Evolutionary conservation across 2,888 invertebrate genomes (phyloP), one percentile per base, ranked within the genome.

Genomic region (Sinotaia quadrata): DNA sequence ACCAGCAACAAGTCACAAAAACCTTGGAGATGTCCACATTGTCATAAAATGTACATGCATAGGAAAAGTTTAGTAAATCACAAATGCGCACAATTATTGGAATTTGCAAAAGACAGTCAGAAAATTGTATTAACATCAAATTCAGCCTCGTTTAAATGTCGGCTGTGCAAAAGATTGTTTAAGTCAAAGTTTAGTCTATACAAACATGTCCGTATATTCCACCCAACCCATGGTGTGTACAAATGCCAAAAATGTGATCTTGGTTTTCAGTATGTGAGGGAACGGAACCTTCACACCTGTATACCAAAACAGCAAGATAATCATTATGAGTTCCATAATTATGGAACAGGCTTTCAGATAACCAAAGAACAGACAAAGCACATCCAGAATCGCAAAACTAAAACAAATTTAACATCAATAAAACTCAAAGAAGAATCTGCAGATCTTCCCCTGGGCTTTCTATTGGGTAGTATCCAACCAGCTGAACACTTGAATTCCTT

Each of bases 221-320:
- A 54, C 27, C 54, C 54, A 54, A 18, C 24, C 31, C 5, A 29
- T 31, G 18, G 27, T 54, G 4, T 24, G 4, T 54, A 29, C 54
- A 54, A 5, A 2, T 54, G 54, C 54, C 2, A 5, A 3, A 54
- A n/a, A 29, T 54, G 54, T 54, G 54, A 31, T 8, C 10, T 18
- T 8, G 54, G 54, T 18, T 54, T 54, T 29, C 8, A 24, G 54
- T 54, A 54, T 54, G 24, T 31, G 29, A 54, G 29, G 27, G 54
- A 24, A 8, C 18, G 54, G 52, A 4, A 24, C 15, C 27, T 27
- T 73, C 68, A 87, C 24, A 47, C 8, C 18, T 24, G 8, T 3
- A 7, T 18, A 47, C 4, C n/a, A 24, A 47, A 18, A 47, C 21
- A 47, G 10, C 21, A 47, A 47, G 18, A 7, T 18, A 15, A 24